Evolutionary conservation across 2,888 invertebrate genomes (phyloP).

Genomic region (Cryptus armator): DNA sequence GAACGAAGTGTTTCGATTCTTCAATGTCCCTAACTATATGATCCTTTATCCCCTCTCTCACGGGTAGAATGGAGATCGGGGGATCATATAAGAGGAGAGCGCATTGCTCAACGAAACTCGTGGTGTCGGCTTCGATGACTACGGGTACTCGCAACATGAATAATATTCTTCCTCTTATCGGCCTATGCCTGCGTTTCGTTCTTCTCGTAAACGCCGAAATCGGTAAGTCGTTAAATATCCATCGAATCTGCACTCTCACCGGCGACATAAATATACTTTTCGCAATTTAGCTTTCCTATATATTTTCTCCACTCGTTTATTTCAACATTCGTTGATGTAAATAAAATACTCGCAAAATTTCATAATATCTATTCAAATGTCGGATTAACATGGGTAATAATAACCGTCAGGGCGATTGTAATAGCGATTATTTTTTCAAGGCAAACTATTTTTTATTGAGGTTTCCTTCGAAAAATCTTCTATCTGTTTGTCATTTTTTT

Average conservation of each 20-base stretch:
- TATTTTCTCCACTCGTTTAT: background rate
- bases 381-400: too few species aligned
- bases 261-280: background rate
- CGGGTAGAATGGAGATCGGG: constrained; percentile 32
- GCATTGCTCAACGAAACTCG: background rate
- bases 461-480: too few species aligned
- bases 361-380: too few species aligned
- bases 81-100: constrained; percentile 54
- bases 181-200: background rate
- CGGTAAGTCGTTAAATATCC: constrained; percentile 21
- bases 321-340: background rate
- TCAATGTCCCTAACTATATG: background rate
- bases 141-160: constrained; percentile 13
- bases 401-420: too few species aligned
- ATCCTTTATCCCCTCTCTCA: constrained; percentile 21
- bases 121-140: constrained; percentile 4
- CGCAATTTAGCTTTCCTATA: background rate
- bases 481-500: background rate
- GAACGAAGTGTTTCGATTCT: background rate
- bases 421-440: background rate
- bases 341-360: too few species aligned
- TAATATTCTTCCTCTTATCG: constrained; percentile 10
- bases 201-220: background rate
- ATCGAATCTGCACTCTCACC: background rate
- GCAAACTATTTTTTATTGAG: too few species aligned